Conservation (phyloP, 2,888 invertebrate genomes). For the Hyalella azteca region DNA sequence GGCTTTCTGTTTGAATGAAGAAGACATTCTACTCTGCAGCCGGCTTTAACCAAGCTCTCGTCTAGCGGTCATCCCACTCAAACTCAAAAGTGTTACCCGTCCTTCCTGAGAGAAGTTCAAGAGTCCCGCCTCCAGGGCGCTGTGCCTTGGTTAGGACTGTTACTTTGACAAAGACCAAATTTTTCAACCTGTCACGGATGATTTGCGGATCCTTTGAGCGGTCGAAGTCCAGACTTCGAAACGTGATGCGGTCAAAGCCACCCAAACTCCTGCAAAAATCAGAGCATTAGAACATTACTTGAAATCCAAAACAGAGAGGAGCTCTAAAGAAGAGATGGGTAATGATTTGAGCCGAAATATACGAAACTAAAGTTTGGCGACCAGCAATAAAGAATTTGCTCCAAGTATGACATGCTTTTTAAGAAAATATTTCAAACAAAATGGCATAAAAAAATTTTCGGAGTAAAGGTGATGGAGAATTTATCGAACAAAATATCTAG, state of each 20-base stretch:
- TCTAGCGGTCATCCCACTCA: neutral
- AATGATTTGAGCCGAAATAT: neutral
- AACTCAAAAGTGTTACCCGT: neutral
- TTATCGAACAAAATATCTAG: too few species aligned
- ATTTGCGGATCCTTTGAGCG: neutral
- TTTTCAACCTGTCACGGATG: neutral
- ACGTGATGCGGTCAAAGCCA: slow-evolving; percentile 2
- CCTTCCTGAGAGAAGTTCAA: neutral
- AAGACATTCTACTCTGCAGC: too few species aligned
- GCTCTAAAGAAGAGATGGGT: neutral
- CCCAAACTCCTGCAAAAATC: neutral
- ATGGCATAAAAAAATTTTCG: too few species aligned
- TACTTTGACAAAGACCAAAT: neutral
- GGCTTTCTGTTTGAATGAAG: too few species aligned
- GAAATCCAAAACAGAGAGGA: neutral
- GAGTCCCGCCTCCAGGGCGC: neutral
- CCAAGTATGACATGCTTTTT: too few species aligned
- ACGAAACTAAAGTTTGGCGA: too few species aligned
- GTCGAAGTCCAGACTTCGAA: neutral
- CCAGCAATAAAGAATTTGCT: too few species aligned
- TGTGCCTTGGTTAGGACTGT: neutral
- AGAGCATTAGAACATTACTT: too few species aligned
- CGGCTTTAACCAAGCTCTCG: too few species aligned
- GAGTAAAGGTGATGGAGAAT: too few species aligned
- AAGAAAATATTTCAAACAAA: too few species aligned